These are phyloP conservation scores for Trinorchestia longiramus DNA, from an alignment of 1,140 invertebrate species.

Conservation along the genomic window DNA sequence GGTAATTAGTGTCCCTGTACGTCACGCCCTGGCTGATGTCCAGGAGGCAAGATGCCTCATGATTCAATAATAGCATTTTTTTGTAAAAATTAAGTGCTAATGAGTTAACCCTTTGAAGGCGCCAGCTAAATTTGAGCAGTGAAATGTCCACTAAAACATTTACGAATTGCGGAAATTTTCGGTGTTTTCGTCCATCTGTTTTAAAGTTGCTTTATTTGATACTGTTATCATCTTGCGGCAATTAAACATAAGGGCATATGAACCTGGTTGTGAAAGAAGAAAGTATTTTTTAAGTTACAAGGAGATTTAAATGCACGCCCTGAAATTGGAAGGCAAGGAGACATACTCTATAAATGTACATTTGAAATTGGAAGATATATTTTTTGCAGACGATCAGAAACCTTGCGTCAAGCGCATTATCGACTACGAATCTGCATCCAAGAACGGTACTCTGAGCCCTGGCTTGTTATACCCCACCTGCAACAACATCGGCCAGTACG, in stretches of 20 bases:
- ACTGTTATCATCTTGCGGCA: no score
- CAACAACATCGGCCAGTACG: conserved; percentile 57
- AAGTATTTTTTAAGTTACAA: neutral
- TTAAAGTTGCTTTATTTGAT: neutral
- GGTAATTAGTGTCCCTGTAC: no score
- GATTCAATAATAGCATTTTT: no score
- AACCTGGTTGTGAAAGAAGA: neutral
- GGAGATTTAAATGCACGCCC: neutral
- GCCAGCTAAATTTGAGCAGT: neutral
- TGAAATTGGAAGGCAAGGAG: neutral
- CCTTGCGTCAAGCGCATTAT: neutral
- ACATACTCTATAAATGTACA: neutral
- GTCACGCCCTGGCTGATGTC: no score
- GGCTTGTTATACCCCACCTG: conserved; percentile 57
- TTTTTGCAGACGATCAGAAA: neutral
- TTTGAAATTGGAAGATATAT: neutral
- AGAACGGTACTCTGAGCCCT: neutral
- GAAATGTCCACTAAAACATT: neutral
- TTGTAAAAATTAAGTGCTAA: no score
- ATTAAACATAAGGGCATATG: neutral
- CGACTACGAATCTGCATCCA: neutral
- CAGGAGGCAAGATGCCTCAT: no score
- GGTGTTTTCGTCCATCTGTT: neutral
- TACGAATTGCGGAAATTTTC: neutral
- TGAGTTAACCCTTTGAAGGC: no score